Base-by-base conservation (phyloP, 2,888 invertebrate species). In the Bombylius discolor region DNA sequence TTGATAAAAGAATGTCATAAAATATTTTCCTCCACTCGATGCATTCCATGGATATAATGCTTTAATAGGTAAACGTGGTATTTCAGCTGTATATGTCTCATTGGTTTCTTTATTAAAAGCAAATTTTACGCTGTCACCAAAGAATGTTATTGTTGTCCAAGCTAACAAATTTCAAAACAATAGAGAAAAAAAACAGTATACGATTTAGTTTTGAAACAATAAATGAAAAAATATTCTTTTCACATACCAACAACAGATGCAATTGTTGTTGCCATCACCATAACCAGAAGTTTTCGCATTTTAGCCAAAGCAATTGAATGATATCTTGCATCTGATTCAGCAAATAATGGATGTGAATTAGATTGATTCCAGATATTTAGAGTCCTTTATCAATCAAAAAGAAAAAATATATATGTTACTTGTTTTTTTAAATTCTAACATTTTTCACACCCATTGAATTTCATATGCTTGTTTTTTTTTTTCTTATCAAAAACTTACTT, bases 341-440 rank as follows among this genome's bases (percentile, higher is more conserved):
- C 83, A 70, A 91, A 91, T 47, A 91, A 70, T 0, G 90, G 89
- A 73, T 91, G 89, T 54, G 85, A 83, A 71, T 89, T 89, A 0
- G 85, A 81, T 72, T 88, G 87, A 69, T 90, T 90, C 90, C 90
- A 91, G 59, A 87, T 82, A 39, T 83, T 85, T 47, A 89, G 70
- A 0, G 88, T 87, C 66, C 89, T 83, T 31, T 23, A 23, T 31
- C 1, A 12, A 7, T 1, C 46, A 46, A 23, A 5, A 46, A 8
- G n/a, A 46, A 46, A 5, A 42, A 42, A 42, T 42, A 23, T 11
- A 42, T 11, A 36, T 3, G 36, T 36, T n/a, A 36, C 36, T 9
- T 9, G 36, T 1, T 23, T 23, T 23, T 23, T 3, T 23, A 23
- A n/a, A 2, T 23, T 23, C 23, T 36, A 42, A 42, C 4, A 11